Conservation (phyloP, 2,888 invertebrate species). For the Cheilosia pagana region DNA sequence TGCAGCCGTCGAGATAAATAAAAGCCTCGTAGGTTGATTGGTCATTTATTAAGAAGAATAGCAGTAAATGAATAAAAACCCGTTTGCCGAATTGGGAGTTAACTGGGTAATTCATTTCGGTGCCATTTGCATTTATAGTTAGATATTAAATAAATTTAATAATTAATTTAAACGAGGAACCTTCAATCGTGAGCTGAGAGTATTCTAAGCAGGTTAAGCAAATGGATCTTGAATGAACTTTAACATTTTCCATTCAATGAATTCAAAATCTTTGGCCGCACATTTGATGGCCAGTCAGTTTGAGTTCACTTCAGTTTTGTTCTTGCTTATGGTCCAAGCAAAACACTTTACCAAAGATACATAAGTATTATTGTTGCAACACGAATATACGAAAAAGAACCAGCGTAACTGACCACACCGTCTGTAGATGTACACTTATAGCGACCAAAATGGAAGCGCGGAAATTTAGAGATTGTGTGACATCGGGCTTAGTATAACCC, state of each 20-base stretch:
- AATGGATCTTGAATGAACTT: slow-evolving; percentile 16
- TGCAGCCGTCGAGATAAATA: background rate
- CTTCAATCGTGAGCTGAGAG: slow-evolving; percentile 1
- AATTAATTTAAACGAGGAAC: background rate
- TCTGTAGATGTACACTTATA: background rate
- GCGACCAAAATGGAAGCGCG: too few relatives aligned
- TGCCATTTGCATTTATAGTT: background rate
- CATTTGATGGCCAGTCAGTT: background rate
- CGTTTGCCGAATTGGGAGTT: slow-evolving; percentile 21
- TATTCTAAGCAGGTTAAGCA: background rate
- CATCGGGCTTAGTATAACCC: too few relatives aligned
- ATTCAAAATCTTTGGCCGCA: background rate
- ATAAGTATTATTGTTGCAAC: too few relatives aligned
- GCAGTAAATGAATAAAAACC: slow-evolving; percentile 9
- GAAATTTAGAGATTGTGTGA: too few relatives aligned
- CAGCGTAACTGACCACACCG: too few relatives aligned
- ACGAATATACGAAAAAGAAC: too few relatives aligned
- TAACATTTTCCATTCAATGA: slow-evolving; percentile 20
- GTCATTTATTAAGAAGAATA: background rate
- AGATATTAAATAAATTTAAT: background rate
- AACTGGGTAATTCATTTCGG: too few relatives aligned
- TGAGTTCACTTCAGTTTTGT: too few relatives aligned
- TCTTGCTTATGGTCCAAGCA: too few relatives aligned
- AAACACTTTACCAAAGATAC: too few relatives aligned
- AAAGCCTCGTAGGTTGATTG: slow-evolving; percentile 5